phyloP scores from a whole-genome alignment of 1,140 invertebrate species.

The Trinorchestia longiramus region DNA sequence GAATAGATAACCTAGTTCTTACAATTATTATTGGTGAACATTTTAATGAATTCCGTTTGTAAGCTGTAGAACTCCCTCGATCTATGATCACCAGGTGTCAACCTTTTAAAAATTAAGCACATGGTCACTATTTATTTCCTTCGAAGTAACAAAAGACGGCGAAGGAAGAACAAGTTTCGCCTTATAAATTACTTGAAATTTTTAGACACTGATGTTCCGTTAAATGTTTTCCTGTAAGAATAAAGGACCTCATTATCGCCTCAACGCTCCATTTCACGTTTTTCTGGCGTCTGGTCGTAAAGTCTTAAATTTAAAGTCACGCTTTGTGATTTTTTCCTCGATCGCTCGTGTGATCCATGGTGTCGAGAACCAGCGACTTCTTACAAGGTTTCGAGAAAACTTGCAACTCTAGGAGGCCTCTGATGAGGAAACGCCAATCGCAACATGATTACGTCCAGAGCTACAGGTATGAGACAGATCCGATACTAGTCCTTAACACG shows the following conservation, averaged over 20 bases:
- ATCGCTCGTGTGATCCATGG: slow-evolving; percentile 27
- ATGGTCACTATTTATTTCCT: slow-evolving; percentile 24
- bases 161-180: neutral
- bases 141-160: neutral
- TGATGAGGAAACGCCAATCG: neutral
- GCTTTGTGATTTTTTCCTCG: slow-evolving; percentile 21
- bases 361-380: neutral
- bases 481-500: neutral
- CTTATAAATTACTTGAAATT: slow-evolving; percentile 45
- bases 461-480: neutral
- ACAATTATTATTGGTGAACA: neutral
- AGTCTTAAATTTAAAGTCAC: slow-evolving; percentile 30
- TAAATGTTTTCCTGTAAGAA: slow-evolving; percentile 55
- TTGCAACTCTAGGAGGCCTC: neutral
- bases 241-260: slow-evolving; percentile 54
- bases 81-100: neutral
- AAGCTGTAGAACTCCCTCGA: neutral
- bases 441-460: neutral
- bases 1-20: neutral
- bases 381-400: neutral
- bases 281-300: slow-evolving; percentile 31
- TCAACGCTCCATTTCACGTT: slow-evolving; percentile 52
- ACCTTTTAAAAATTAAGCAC: neutral
- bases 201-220: slow-evolving; percentile 50
- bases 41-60: neutral